Base-by-base conservation (phyloP, 53 echinoderm and acorn worm genomes). In the Zoroaster sp. region DNA sequence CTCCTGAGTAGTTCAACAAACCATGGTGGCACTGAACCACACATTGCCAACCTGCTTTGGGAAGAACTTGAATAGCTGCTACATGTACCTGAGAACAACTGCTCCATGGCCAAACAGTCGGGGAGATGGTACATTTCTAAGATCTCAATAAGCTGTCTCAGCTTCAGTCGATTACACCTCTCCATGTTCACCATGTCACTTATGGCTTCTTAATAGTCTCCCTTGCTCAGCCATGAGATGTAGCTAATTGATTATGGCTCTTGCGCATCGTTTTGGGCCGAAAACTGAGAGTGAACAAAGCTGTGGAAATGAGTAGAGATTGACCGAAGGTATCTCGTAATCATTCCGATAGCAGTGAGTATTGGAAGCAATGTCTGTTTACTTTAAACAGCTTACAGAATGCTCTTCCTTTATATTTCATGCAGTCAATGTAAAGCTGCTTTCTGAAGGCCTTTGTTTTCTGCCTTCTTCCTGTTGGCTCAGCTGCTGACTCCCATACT, bases 321-420 rank as follows among this genome's bases (percentile, higher is more conserved):
- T 65, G 41, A 23, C 89, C 78, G 40, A 81, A 69, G 11, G 88
- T 46, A 32, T 94, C 17, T 93, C 47, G 71, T 96, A 96, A 80
- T 97, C 98, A 69, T 97, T 97, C 2, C 98, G 30, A 76, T 49
- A 11, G 95, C 68, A 8, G 95, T 92, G 77, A 97, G 83, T 35
- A 97, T 87, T 11, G 98, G 98, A 38, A 97, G 77, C 31, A 97
- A 40, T n/a, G 75, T 85, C 66, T 91, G 78, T 78, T 91, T 87
- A 97, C 83, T 5, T 87, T 54, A 66, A 91, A 97, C 76, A 74
- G 78, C 59, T 76, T 88, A 79, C 95, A 97, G 65, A 97, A 93
- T 17, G 86, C 71, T 43, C 33, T 34, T 23, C 77, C 35, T 72
- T 69, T 59, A 35, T 69, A 91, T 35, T 72, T 91, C 78, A 43